A percentile compares a stretch with the other conserved stretches of the same genome.
Conservation (phyloP, 2,888 invertebrate species). For the Neocrepidodera transversa region DNA sequence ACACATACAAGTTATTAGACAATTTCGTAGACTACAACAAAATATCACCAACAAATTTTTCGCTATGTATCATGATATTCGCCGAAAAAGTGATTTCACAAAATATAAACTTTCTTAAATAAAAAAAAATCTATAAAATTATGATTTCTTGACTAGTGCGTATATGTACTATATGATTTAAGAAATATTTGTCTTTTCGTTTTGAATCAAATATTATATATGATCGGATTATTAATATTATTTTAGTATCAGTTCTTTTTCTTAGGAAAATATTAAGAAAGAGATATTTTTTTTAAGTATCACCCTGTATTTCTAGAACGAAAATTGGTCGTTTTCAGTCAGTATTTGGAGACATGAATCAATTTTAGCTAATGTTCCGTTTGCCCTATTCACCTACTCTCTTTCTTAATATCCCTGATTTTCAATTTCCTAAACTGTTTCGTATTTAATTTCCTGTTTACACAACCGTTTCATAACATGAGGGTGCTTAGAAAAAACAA, state of each 20-base stretch:
- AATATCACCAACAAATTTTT: background rate
- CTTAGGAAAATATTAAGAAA: background rate
- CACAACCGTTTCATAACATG: slow-evolving; percentile 18
- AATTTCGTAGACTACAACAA: background rate
- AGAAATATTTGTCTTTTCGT: no score
- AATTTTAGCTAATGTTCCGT: background rate
- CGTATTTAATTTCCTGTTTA: slow-evolving; percentile 22
- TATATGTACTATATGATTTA: slow-evolving; percentile 21
- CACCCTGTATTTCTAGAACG: background rate
- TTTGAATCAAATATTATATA: no score
- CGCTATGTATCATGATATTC: slow-evolving; percentile 28
- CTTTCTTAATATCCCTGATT: slow-evolving; percentile 8
- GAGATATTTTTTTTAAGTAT: background rate
- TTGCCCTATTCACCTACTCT: slow-evolving; percentile 12
- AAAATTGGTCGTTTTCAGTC: slow-evolving; percentile 1
- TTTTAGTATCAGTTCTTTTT: slow-evolving; percentile 18
- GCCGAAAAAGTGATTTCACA: slow-evolving; percentile 31
- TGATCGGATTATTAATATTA: no score
- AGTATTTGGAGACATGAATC: background rate
- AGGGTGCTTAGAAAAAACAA: slow-evolving; percentile 2
- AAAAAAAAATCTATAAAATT: slow-evolving; percentile 35
- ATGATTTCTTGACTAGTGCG: slow-evolving; percentile 35
- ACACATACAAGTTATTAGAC: no score
- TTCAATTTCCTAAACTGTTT: slow-evolving; percentile 22
- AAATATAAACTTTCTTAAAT: slow-evolving; percentile 33